Evolutionary conservation across 1,140 invertebrate genomes (phyloP), one percentile per base, ranked within the genome.

Genomic region (Scaptomyza montana): DNA sequence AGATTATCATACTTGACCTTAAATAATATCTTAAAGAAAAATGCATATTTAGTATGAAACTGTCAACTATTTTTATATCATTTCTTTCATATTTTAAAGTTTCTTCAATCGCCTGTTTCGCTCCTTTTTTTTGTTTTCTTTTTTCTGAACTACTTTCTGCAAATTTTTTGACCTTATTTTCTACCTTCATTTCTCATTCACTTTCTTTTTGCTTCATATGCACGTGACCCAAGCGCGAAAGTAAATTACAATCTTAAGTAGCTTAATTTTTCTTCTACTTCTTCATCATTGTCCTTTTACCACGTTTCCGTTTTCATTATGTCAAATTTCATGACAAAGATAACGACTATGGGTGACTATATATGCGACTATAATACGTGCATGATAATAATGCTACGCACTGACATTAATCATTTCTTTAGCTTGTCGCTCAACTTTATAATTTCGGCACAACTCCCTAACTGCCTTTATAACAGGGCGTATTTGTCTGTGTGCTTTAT

Each of bases 321-420:
- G 67, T 66, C 70, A 74, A 75, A 86, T 80, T 85, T 74, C 67
- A 80, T 81, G 71, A 81, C 70, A 78, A 81, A 84, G 82, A 86
- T 86, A 81, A 87, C 70, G 69, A 55, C 54, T 47, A 47, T 28
- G 47, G 68, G 54, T 25, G n/a, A 47, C 21, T 55, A 49, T 72
- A 56, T 47, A 21, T 60, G 28, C 2, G 56, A 47, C 25, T 57
- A 56, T 53, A 64, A 60, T 72, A 60, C 39, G 70, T 75, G 77
- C 65, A 59, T 56, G 62, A 78, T 80, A 68, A 73, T 68, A 78
- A 68, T 79, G 65, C 50, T 63, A 62, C 72, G 77, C 69, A 77
- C 43, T 30, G 66, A 74, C 82, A 87, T 86, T 86, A 87, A 86
- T 87, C 81, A 86, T 86, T 77, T 70, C 71, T 62, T 74, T 68